Percentiles rank a stretch among this genome's conserved stretches.
Conservation (phyloP, 2,797 vertebrate species). For the Hippopotamyrus pictus region DNA sequence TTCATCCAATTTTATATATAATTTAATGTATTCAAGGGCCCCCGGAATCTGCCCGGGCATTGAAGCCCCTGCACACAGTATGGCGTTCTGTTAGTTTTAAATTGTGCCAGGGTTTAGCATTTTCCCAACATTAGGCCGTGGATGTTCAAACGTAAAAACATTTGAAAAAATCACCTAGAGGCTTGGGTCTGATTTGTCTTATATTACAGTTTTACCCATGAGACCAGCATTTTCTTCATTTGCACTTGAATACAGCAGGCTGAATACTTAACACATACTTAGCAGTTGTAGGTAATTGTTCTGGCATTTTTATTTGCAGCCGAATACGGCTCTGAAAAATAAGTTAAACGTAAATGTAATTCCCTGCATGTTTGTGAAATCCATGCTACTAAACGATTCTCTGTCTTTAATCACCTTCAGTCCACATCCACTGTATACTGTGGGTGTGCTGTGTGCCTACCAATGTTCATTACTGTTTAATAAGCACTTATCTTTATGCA, state of each 20-base stretch:
- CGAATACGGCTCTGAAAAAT: background rate
- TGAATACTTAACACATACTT: background rate
- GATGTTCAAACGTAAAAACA: background rate
- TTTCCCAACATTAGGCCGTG: background rate
- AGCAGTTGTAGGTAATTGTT: conserved; percentile 1
- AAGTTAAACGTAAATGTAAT: background rate
- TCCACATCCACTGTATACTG: background rate
- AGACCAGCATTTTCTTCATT: background rate
- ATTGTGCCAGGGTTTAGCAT: background rate
- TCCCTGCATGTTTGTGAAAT: background rate
- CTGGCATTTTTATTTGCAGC: background rate
- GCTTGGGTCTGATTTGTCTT: background rate
- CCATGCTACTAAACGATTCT: background rate
- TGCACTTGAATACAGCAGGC: background rate
- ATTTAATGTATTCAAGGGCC: background rate
- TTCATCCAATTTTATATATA: background rate
- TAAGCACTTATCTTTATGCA: background rate
- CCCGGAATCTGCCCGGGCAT: background rate
- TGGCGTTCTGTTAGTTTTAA: background rate
- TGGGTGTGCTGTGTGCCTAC: background rate
- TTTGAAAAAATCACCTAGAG: background rate
- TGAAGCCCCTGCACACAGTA: background rate
- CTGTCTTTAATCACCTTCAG: background rate
- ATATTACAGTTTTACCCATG: background rate
- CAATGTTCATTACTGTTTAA: background rate